phyloP scores from a whole-genome alignment of 2,113 vertebrate genomes.

The Anolis carolinensis region DNA sequence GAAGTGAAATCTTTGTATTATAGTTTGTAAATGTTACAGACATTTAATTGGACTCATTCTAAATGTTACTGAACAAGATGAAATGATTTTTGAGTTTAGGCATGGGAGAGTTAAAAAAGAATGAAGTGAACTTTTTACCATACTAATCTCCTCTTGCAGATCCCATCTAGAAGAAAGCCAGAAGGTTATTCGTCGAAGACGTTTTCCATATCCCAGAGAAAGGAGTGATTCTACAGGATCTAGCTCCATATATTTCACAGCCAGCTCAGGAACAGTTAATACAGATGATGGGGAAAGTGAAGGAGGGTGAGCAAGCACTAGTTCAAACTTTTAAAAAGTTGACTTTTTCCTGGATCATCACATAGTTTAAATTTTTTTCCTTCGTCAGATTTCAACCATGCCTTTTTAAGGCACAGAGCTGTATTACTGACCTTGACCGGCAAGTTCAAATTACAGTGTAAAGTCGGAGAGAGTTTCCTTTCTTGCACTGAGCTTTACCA shows the following conservation, averaged over 20 bases:
- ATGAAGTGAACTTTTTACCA: rapidly evolving
- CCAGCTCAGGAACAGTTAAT: slow-evolving; percentile 78
- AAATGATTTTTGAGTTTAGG: neutral
- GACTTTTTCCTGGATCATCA: neutral
- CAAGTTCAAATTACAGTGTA: too few relatives aligned
- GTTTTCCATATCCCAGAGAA: slow-evolving; percentile 78
- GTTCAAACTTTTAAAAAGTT: neutral
- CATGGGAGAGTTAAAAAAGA: neutral
- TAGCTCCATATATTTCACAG: slow-evolving; percentile 93
- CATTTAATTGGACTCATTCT: neutral
- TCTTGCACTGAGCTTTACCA: too few relatives aligned
- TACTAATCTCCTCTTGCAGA: slow-evolving; percentile 62
- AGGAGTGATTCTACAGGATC: slow-evolving; percentile 88
- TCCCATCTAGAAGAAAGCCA: slow-evolving; percentile 87
- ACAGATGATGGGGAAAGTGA: slow-evolving; percentile 89
- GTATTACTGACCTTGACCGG: too few relatives aligned
- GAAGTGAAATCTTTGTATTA: neutral
- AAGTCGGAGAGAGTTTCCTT: too few relatives aligned
- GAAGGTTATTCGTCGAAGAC: slow-evolving; percentile 76
- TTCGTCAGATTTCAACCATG: neutral
- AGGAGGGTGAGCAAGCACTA: slow-evolving; percentile 82
- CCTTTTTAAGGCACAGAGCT: too few relatives aligned
- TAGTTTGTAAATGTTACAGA: neutral
- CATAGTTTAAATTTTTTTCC: neutral
- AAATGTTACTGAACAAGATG: rapidly evolving